These are phyloP conservation scores for Platysternon megacephalum DNA, from an alignment of 2,113 vertebrate species.

Conservation along the genomic window DNA sequence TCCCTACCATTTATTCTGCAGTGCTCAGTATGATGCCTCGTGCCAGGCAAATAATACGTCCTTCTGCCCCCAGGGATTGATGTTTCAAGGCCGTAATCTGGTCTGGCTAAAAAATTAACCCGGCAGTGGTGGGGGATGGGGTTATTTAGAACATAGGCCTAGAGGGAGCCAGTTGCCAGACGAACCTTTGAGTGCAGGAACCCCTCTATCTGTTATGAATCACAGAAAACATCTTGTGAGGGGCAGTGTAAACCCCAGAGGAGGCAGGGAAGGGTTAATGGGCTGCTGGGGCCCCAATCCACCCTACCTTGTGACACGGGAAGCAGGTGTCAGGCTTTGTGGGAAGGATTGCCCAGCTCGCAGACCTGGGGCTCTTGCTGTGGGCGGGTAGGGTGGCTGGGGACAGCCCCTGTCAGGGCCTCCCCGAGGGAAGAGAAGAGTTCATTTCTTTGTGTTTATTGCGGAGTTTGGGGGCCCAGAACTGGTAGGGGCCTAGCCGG, in stretches of 20 bases:
- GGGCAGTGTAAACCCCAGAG: neutral
- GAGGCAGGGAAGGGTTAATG: neutral
- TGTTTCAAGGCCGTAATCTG: neutral
- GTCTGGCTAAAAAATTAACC: neutral
- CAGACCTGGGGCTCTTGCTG: neutral
- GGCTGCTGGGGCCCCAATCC: neutral
- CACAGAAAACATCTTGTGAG: neutral
- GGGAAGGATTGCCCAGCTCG: neutral
- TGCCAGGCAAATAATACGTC: neutral
- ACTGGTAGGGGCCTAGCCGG: too few relatives aligned
- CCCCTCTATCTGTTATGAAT: neutral
- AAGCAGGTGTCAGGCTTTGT: neutral
- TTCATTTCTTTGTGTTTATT: neutral
- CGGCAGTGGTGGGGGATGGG: neutral
- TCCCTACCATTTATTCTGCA: neutral
- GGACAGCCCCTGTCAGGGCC: too few relatives aligned
- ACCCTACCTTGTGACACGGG: neutral
- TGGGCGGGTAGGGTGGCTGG: too few relatives aligned
- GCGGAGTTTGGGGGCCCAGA: neutral
- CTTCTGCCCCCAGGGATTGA: neutral
- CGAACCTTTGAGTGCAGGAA: neutral
- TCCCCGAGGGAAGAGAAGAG: neutral
- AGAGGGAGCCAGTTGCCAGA: neutral
- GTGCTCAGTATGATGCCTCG: neutral
- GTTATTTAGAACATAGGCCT: neutral